These are phyloP conservation scores for Catalaphyllia jardinei DNA, from an alignment of 64 coral and sea anemone genomes.

Conservation along the genomic window DNA sequence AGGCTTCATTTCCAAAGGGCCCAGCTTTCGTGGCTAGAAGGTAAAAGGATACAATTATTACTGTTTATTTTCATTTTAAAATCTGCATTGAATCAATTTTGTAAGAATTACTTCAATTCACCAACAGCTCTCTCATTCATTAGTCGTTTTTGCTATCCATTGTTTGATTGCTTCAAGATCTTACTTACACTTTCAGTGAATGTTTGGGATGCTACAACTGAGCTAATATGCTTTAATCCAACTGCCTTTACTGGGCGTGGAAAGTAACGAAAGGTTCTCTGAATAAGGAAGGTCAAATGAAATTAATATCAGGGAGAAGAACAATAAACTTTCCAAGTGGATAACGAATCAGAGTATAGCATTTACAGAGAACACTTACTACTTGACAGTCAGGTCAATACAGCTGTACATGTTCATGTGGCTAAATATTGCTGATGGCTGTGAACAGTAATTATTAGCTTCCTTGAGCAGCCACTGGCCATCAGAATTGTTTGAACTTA, in stretches of 20 bases:
- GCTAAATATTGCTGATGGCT: too few relatives aligned
- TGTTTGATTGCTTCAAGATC: background rate
- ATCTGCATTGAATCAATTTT: too few relatives aligned
- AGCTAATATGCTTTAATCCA: conserved; percentile 68
- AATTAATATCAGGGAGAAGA: background rate
- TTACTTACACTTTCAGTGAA: conserved; percentile 46
- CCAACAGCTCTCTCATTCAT: too few relatives aligned
- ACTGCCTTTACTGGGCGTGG: conserved; percentile 27
- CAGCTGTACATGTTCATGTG: too few relatives aligned
- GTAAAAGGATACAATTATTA: background rate
- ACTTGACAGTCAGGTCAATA: too few relatives aligned
- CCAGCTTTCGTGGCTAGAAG: conserved; percentile 62
- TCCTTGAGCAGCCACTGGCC: too few relatives aligned
- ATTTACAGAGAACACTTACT: background rate
- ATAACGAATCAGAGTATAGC: background rate
- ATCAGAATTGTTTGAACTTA: too few relatives aligned
- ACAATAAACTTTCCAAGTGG: background rate
- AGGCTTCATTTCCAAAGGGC: conserved; percentile 70
- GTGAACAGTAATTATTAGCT: too few relatives aligned
- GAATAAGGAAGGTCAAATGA: conserved; percentile 32
- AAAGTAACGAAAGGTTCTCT: conserved; percentile 64
- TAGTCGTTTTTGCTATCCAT: too few relatives aligned
- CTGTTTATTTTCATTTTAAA: too few relatives aligned
- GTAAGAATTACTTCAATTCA: too few relatives aligned
- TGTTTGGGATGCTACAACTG: conserved; percentile 25